Evolutionary conservation across 2,797 vertebrate genomes (phyloP).

Genomic region (Carapus acus): DNA sequence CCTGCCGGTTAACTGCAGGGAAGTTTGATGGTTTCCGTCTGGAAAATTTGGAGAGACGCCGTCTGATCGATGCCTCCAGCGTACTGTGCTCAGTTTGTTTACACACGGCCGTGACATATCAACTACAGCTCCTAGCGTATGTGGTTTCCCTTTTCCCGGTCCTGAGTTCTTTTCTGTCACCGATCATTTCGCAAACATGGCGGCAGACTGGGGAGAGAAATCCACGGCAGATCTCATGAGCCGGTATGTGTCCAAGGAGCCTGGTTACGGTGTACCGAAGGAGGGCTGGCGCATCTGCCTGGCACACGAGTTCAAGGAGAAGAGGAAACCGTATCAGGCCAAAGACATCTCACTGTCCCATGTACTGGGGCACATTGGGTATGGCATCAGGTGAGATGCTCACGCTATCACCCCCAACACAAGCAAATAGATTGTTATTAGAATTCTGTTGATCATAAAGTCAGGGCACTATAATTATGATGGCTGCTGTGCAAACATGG

Average conservation of each 20-base stretch:
- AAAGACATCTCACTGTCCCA: constrained; percentile 80
- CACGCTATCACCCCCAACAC: too few relatives aligned
- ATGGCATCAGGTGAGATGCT: constrained; percentile 79
- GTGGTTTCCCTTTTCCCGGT: neutral
- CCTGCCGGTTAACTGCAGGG: neutral
- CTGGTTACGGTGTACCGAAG: constrained; percentile 75
- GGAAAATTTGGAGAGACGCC: neutral
- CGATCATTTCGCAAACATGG: constrained; percentile 31
- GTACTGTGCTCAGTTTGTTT: constrained; percentile 4
- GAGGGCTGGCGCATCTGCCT: constrained; percentile 91
- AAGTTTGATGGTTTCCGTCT: constrained; percentile 1
- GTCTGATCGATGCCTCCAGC: constrained; percentile 3
- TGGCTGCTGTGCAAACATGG: too few relatives aligned
- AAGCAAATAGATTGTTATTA: neutral
- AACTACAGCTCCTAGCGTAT: neutral
- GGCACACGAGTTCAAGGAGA: constrained; percentile 89
- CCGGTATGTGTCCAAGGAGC: constrained; percentile 75
- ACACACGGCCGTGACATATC: constrained; percentile 17
- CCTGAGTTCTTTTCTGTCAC: neutral
- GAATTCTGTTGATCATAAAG: too few relatives aligned
- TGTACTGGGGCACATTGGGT: constrained; percentile 76
- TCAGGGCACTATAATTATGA: too few relatives aligned
- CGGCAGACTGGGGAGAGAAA: constrained; percentile 64
- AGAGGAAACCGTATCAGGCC: constrained; percentile 85
- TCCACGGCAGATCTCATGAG: constrained; percentile 77